Conservation (phyloP, 1,140 invertebrate genomes). For the Popillia japonica region DNA sequence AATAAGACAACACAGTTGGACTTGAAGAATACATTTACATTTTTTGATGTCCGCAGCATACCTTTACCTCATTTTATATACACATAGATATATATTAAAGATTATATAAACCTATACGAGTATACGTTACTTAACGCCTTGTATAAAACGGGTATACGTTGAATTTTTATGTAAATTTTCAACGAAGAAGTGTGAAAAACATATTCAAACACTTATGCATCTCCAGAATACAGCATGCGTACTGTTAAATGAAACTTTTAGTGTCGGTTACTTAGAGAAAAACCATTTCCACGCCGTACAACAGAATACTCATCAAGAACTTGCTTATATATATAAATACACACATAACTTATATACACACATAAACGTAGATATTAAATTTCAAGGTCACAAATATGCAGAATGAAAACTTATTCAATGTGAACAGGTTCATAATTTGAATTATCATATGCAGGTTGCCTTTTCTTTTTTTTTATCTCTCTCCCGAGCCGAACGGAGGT, state of each 20-base stretch:
- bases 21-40: conserved; percentile 12
- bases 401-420: conserved; percentile 36
- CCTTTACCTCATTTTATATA: too few species aligned
- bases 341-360: not conserved
- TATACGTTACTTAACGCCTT: not conserved
- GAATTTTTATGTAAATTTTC: conserved; percentile 25
- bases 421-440: conserved; percentile 27
- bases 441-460: conserved; percentile 30
- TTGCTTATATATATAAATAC: not conserved
- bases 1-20: not conserved
- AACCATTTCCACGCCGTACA: conserved; percentile 10
- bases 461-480: not conserved
- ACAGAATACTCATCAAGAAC: conserved; percentile 20
- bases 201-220: conserved; percentile 14
- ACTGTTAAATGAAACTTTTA: too few species aligned
- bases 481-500: too few species aligned
- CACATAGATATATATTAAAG: too few species aligned
- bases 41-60: not conserved
- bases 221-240: not conserved
- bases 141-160: not conserved
- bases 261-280: too few species aligned
- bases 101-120: too few species aligned
- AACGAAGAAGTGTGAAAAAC: conserved; percentile 19
- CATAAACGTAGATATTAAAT: conserved; percentile 24
- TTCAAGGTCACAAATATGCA: conserved; percentile 29